Evolutionary conservation across 2,888 invertebrate genomes (phyloP).

Genomic region (Petrolisthes manimaculis): DNA sequence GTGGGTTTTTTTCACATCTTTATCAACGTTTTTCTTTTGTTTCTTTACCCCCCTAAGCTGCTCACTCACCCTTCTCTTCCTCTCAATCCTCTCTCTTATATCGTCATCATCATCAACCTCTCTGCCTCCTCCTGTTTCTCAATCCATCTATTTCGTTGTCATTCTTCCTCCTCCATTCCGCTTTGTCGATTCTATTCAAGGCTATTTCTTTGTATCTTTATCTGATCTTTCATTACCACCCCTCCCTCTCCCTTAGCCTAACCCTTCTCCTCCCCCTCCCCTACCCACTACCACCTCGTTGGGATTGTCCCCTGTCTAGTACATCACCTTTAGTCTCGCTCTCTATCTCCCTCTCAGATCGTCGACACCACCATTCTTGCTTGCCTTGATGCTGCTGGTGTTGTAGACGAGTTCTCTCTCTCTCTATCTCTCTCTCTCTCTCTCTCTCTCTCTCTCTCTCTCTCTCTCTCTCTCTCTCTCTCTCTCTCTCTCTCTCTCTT

Average conservation of each 20-base stretch:
- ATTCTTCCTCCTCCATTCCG: not conserved
- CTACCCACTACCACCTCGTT: not conserved
- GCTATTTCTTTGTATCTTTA: not conserved
- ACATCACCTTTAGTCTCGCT: not conserved
- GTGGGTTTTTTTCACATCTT: not conserved
- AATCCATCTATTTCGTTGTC: not conserved
- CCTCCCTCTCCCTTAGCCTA: not conserved
- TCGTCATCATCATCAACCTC: not conserved
- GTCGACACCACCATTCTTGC: not conserved
- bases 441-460: constrained; percentile 24
- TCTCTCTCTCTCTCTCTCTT: constrained; percentile 29
- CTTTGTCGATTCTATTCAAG: not conserved
- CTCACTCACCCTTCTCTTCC: not conserved
- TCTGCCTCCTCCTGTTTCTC: not conserved
- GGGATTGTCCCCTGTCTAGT: not conserved
- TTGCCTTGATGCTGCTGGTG: not conserved
- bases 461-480: not conserved
- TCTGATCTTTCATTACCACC: not conserved
- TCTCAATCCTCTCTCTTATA: not conserved
- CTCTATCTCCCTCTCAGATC: not conserved
- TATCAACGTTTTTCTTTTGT: not conserved
- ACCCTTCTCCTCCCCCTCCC: not conserved
- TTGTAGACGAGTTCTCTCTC: not conserved
- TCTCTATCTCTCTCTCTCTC: constrained; percentile 2
- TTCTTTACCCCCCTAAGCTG: not conserved